phyloP scores from a whole-genome alignment of 1,140 invertebrate genomes.

The Thalassaphorura encarpata region DNA sequence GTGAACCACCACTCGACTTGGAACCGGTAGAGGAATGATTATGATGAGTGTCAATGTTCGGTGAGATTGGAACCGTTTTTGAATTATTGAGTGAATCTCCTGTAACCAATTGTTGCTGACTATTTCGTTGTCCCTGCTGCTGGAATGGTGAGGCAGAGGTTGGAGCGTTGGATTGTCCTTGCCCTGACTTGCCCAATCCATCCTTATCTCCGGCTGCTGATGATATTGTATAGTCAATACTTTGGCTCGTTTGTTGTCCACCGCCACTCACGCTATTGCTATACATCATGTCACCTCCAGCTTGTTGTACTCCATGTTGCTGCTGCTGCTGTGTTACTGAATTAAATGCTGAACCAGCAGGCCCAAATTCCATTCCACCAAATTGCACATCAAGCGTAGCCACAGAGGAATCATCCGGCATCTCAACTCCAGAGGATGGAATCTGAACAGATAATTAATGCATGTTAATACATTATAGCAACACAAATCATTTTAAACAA shows the following conservation, averaged over 20 bases:
- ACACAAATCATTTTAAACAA: background rate
- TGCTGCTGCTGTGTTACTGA: slow-evolving; percentile 29
- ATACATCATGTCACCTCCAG: slow-evolving; percentile 24
- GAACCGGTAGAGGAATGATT: slow-evolving; percentile 9
- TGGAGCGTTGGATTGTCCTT: slow-evolving; percentile 16
- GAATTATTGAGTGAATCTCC: background rate
- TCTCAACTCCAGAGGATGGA: slow-evolving; percentile 85
- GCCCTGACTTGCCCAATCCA: slow-evolving; percentile 16
- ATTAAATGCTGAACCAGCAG: slow-evolving; percentile 25
- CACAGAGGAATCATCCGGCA: slow-evolving; percentile 72
- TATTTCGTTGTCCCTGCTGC: slow-evolving; percentile 6
- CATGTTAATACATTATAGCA: slow-evolving; percentile 1
- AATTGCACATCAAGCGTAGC: slow-evolving; percentile 85
- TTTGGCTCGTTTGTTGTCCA: no score
- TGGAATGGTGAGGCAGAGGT: slow-evolving; percentile 27
- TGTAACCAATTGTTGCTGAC: slow-evolving; percentile 8
- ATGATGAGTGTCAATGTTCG: slow-evolving; percentile 17
- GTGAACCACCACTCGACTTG: slow-evolving; percentile 24
- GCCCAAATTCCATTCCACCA: slow-evolving; percentile 69
- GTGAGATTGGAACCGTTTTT: slow-evolving; percentile 12
- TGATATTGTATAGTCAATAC: no score
- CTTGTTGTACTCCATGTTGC: slow-evolving; percentile 11
- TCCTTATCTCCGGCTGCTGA: slow-evolving; percentile 13
- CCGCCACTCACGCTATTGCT: no score
- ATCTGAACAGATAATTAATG: slow-evolving; percentile 48